phyloP scores from a whole-genome alignment of 2,113 vertebrate genomes.

The Zingel zingel region DNA sequence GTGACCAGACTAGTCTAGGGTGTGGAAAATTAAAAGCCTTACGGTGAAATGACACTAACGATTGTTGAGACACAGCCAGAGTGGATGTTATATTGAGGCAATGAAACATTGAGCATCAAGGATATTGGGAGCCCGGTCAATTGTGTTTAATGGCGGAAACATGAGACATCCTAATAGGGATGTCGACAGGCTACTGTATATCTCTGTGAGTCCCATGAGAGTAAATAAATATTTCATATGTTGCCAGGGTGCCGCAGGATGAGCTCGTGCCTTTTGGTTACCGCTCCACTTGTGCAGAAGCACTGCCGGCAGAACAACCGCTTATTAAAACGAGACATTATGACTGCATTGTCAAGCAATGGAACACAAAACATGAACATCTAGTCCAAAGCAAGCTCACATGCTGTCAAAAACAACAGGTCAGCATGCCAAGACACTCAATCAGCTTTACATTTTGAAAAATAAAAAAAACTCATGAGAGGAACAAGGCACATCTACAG shows the following conservation, averaged over 20 bases:
- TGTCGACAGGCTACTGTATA: background rate
- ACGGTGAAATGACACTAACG: background rate
- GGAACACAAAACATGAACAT: slow-evolving; percentile 33
- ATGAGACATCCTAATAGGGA: background rate
- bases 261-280: slow-evolving; percentile 69
- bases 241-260: slow-evolving; percentile 56
- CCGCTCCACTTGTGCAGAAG: slow-evolving; percentile 60
- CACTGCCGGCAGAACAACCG: slow-evolving; percentile 50
- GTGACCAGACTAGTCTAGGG: background rate
- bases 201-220: background rate
- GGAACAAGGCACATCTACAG: slow-evolving; percentile 30
- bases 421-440: slow-evolving; percentile 85
- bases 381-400: slow-evolving; percentile 44
- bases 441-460: slow-evolving; percentile 78
- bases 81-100: slow-evolving; percentile 22
- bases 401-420: slow-evolving; percentile 55
- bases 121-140: slow-evolving; percentile 1
- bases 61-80: slow-evolving; percentile 14
- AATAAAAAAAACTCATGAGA: slow-evolving; percentile 18
- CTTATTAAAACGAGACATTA: slow-evolving; percentile 39
- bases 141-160: slow-evolving; percentile 21
- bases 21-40: slow-evolving; percentile 14
- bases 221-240: slow-evolving; percentile 38
- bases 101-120: slow-evolving; percentile 5
- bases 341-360: slow-evolving; percentile 37